A percentile compares a stretch with the other conserved stretches of the same genome.
Evolutionary conservation across 1,140 invertebrate genomes (phyloP).

Genomic region (Euborellia annulipes): DNA sequence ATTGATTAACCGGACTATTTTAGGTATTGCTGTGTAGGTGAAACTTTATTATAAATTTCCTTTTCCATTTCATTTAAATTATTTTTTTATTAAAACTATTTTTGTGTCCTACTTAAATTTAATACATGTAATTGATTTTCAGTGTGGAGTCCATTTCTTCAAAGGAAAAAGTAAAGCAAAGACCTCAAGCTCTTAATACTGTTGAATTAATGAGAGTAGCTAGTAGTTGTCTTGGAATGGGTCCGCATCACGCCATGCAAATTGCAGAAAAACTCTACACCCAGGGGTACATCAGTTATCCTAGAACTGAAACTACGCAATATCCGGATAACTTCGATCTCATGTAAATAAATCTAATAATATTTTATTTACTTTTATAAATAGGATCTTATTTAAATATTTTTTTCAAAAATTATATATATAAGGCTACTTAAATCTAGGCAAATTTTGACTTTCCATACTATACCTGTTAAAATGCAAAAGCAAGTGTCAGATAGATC

Average conservation of each 20-base stretch:
- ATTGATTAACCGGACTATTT: no score
- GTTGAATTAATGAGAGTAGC: slow-evolving; percentile 92
- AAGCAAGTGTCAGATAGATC: no score
- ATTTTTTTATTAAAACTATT: no score
- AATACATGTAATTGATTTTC: slow-evolving; percentile 14
- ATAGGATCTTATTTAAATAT: background rate
- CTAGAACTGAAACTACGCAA: slow-evolving; percentile 89
- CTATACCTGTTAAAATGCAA: no score
- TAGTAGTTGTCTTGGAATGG: slow-evolving; percentile 85
- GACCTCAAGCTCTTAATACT: slow-evolving; percentile 88
- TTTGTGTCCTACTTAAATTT: background rate
- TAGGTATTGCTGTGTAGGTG: no score
- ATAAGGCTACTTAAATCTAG: no score
- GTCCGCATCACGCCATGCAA: slow-evolving; percentile 93
- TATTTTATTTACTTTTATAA: background rate
- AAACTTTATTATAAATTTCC: background rate
- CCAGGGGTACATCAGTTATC: slow-evolving; percentile 90
- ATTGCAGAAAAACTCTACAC: slow-evolving; percentile 84
- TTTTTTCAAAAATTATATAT: background rate
- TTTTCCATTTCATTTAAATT: no score
- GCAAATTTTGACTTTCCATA: no score
- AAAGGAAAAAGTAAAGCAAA: slow-evolving; percentile 67
- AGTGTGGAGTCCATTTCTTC: slow-evolving; percentile 55
- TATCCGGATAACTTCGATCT: slow-evolving; percentile 95
- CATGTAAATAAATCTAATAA: slow-evolving; percentile 37